phyloP scores from a whole-genome alignment of 2,797 vertebrate species.

The Coccyzus lansbergi region DNA sequence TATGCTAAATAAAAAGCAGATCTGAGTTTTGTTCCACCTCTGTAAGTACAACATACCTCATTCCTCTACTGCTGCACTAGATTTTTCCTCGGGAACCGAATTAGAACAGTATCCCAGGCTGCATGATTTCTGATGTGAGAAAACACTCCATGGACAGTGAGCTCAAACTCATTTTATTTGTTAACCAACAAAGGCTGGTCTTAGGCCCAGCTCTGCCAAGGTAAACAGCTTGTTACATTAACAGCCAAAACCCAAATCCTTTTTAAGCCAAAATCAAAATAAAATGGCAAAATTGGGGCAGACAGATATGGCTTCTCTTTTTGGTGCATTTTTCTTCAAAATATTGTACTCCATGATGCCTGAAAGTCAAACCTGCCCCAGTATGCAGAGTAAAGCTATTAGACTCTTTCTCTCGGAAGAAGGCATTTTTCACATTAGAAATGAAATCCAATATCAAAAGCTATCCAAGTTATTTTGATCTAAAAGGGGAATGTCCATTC shows the following conservation, averaged over 20 bases:
- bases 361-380: not conserved
- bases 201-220: conserved; percentile 32
- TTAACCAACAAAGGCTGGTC: conserved; percentile 18
- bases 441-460: conserved; percentile 10
- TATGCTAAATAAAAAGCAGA: not conserved
- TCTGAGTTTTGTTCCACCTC: not conserved
- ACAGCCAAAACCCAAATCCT: conserved; percentile 25
- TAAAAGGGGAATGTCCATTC: conserved; percentile 16
- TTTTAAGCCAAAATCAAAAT: conserved; percentile 22
- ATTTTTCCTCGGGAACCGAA: not conserved
- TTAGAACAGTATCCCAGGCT: not conserved
- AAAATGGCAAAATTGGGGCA: not conserved
- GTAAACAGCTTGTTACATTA: conserved; percentile 50
- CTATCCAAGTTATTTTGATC: conserved; percentile 19
- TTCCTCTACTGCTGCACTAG: not conserved
- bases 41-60: not conserved
- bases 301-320: not conserved
- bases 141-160: not conserved
- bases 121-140: not conserved
- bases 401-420: not conserved
- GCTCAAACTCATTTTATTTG: not conserved
- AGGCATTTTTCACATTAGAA: not conserved
- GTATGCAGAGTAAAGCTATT: not conserved
- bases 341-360: not conserved
- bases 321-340: not conserved